Percentiles rank a stretch among this genome's conserved stretches.
Evolutionary conservation across 2,797 vertebrate species (phyloP).

Genomic region (Lutjanus campechanus): DNA sequence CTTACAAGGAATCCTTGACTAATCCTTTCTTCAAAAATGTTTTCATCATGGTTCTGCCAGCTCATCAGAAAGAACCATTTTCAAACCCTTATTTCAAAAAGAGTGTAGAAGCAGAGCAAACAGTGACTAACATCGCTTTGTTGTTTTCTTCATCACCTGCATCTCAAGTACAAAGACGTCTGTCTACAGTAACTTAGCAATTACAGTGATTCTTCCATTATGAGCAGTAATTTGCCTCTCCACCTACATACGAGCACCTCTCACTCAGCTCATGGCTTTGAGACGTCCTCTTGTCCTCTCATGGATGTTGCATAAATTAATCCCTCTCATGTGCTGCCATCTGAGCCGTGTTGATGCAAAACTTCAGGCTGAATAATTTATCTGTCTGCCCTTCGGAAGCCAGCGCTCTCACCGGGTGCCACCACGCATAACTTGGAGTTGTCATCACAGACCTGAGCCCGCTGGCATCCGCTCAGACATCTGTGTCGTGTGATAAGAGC

Average conservation of each 20-base stretch:
- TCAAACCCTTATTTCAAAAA: no score
- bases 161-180: slow-evolving; percentile 23
- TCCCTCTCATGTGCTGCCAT: slow-evolving; percentile 80
- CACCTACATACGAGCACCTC: slow-evolving; percentile 44
- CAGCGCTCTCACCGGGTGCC: slow-evolving; percentile 65
- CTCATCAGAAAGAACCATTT: no score
- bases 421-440: slow-evolving; percentile 68
- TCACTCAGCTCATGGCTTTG: slow-evolving; percentile 58
- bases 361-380: slow-evolving; percentile 82
- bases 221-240: slow-evolving; percentile 44
- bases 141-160: slow-evolving; percentile 38
- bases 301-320: slow-evolving; percentile 75
- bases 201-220: slow-evolving; percentile 46
- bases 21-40: no score
- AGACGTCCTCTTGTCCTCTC: slow-evolving; percentile 62
- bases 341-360: slow-evolving; percentile 77
- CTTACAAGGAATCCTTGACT: no score
- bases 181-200: slow-evolving; percentile 34
- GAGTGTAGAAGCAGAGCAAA: neutral
- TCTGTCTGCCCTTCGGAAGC: slow-evolving; percentile 77
- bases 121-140: neutral
- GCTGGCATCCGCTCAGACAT: slow-evolving; percentile 74
- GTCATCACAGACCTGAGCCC: slow-evolving; percentile 73
- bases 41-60: no score
- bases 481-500: slow-evolving; percentile 75